Base-by-base conservation (phyloP, 2,797 vertebrate genomes). In the Smutsia gigantea region DNA sequence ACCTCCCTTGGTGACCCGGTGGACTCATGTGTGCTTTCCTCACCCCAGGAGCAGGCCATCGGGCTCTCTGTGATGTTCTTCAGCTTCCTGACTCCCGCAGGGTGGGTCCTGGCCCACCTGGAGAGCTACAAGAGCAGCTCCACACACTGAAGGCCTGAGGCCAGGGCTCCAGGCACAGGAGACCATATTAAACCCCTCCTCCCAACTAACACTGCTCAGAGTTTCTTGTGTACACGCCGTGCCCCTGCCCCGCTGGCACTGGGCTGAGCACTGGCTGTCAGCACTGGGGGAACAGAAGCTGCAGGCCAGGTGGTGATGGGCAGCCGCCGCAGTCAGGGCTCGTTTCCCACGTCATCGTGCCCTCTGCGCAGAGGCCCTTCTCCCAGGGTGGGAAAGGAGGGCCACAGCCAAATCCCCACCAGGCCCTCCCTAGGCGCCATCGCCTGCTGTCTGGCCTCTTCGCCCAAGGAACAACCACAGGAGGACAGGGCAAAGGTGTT, bases 41-140 rank as follows among this genome's bases (percentile, higher is more conserved):
- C n/a, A 23, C 25, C 64, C 7, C 95, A 98, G 98, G 98, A 98
- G 49, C 98, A 98, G 93, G 84, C 69, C 5, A 25, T 90, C 4
- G 98, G 74, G 18, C 57, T 98, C 39, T 4, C 7, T 0, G 61
- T 34, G 49, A 23, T 94, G 0, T 94, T 99, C 15, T 0, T 74
- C 9, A 55, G 97, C 59, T 96, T 99, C 93, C 83, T 99, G 96
- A 71, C 90, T 5, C 99, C 99, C 1, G 98, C 99, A 0, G 97
- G 99, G 71, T 99, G 99, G 98, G 18, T 99, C 49, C 87, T 99
- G 93, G 0, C 98, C 61, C 97, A 99, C 94, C 87, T 99, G 96
- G 98, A 99, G 14, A 77, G 98, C 93, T 99, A 99, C 97, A 99
- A 98, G 98, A 98, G 96, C 18, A 53, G 51, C 25, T 72, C 97